Conservation (phyloP, 2,797 vertebrate species). For the Bufotes viridis region DNA sequence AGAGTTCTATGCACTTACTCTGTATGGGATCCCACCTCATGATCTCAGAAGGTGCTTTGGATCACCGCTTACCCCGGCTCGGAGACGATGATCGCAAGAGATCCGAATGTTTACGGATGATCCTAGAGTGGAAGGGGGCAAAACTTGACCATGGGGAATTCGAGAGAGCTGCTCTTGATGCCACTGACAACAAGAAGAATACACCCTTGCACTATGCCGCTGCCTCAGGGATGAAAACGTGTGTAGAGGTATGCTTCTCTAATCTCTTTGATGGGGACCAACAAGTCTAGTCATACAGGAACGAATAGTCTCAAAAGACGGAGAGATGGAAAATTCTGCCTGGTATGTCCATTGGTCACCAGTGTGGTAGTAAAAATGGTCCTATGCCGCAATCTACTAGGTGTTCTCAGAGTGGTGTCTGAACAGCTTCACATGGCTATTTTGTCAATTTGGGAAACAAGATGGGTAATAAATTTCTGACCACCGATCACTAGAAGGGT, state of each 20-base stretch:
- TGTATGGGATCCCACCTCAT: conserved; percentile 97
- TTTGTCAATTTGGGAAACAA: background rate
- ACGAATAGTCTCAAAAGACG: too few species aligned
- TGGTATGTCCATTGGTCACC: background rate
- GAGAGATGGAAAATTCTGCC: too few species aligned
- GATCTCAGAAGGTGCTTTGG: conserved; percentile 89
- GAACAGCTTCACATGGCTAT: background rate
- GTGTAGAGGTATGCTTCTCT: conserved; percentile 86
- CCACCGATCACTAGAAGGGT: too few species aligned
- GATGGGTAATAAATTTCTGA: too few species aligned
- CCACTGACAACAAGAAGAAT: conserved; percentile 95
- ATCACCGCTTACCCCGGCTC: conserved; percentile 86
- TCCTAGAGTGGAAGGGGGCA: conserved; percentile 95
- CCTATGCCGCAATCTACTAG: background rate
- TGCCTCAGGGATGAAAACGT: conserved; percentile 96
- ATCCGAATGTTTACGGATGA: conserved; percentile 90
- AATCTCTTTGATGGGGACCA: background rate
- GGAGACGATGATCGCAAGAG: conserved; percentile 88
- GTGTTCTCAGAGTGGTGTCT: background rate
- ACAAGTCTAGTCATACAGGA: background rate
- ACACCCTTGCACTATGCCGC: conserved; percentile 95
- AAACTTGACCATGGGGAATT: conserved; percentile 95
- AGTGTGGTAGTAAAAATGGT: background rate
- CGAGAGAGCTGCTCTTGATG: conserved; percentile 90
- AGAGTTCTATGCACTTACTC: conserved; percentile 94